phyloP scores from a whole-genome alignment of 2,113 vertebrate species.

The Anolis carolinensis region DNA sequence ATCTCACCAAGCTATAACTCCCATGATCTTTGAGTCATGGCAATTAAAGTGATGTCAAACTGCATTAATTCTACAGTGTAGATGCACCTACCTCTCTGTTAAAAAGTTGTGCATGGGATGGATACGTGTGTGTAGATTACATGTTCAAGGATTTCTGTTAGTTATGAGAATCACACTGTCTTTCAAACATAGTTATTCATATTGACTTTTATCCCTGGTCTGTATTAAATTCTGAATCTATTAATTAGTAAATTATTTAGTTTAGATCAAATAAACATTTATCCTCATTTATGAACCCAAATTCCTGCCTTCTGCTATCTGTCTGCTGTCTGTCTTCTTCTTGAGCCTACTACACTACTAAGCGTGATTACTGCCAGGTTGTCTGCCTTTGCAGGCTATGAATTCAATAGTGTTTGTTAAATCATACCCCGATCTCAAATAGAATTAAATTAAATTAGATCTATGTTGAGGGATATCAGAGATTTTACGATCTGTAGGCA shows the following conservation, averaged over 20 bases:
- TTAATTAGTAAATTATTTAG: not conserved
- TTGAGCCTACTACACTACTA: not conserved
- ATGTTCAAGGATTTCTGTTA: not conserved
- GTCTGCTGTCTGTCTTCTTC: not conserved
- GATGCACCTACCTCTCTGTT: not conserved
- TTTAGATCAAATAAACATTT: no score
- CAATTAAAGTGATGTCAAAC: no score
- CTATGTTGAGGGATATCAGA: slow-evolving; percentile 21
- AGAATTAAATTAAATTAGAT: slow-evolving; percentile 36
- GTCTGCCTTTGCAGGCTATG: not conserved
- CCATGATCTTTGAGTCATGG: no score
- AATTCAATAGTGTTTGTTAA: not conserved
- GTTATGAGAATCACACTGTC: not conserved
- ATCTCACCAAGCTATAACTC: no score
- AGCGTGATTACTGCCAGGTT: slow-evolving; percentile 1
- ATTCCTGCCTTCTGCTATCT: not conserved
- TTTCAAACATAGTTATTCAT: not conserved
- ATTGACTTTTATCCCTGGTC: not conserved
- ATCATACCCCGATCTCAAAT: slow-evolving; percentile 22
- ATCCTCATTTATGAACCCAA: not conserved
- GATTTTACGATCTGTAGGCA: slow-evolving; percentile 8
- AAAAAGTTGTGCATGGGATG: not conserved
- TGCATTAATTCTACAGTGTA: no score
- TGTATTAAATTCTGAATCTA: no score
- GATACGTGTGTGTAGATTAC: not conserved